These are phyloP conservation scores for Lagodon rhomboides DNA, from an alignment of 2,797 vertebrate species.

Conservation along the genomic window DNA sequence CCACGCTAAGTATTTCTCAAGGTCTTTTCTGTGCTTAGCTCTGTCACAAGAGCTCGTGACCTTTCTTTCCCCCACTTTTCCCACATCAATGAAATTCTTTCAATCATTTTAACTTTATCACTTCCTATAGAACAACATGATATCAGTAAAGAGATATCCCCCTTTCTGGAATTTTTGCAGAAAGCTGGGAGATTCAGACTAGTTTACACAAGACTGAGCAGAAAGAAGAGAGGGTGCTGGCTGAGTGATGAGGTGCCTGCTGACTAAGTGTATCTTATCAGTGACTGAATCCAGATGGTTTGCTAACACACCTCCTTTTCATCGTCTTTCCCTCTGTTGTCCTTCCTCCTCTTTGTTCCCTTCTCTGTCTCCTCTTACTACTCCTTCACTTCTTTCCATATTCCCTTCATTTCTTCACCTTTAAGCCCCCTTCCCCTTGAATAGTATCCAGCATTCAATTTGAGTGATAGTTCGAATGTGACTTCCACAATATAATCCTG, in stretches of 20 bases:
- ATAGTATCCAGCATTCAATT: constrained; percentile 2
- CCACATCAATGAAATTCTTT: constrained; percentile 10
- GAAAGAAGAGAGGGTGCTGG: constrained; percentile 14
- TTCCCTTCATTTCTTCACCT: not conserved
- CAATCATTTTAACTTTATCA: constrained; percentile 14
- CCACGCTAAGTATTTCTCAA: not conserved
- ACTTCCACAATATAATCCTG: not conserved
- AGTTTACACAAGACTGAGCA: constrained; percentile 23
- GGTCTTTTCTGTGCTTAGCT: not conserved
- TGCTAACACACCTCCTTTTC: constrained; percentile 58
- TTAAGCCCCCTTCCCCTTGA: not conserved
- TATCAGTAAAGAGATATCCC: constrained; percentile 5
- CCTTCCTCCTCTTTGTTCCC: constrained; percentile 3
- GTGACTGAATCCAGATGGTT: constrained; percentile 76
- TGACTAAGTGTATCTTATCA: constrained; percentile 79
- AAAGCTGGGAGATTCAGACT: not conserved
- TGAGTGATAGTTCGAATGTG: constrained; percentile 1
- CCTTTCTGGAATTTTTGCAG: not conserved
- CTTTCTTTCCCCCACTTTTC: constrained; percentile 1
- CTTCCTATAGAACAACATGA: constrained; percentile 12
- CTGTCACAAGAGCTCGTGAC: not conserved
- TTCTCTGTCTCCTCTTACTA: not conserved
- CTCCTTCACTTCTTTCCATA: not conserved
- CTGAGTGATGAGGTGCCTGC: constrained; percentile 75
- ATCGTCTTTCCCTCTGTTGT: constrained; percentile 5